phyloP scores from a whole-genome alignment of 2,888 invertebrate genomes.

The Andrena praecox region DNA sequence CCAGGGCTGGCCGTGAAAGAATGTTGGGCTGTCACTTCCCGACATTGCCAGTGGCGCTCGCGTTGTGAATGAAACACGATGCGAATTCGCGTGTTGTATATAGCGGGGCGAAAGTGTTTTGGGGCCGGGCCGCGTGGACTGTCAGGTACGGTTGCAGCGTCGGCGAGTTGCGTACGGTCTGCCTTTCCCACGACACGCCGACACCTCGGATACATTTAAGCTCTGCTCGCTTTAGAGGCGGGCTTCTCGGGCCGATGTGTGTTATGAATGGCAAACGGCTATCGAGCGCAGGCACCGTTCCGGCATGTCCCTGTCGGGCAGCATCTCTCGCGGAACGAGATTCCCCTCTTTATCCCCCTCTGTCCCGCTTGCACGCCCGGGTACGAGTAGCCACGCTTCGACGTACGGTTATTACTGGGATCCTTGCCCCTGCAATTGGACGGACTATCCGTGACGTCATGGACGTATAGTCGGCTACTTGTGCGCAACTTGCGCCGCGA shows the following conservation, averaged over 20 bases:
- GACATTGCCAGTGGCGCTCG: slow-evolving; percentile 82
- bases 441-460: slow-evolving; percentile 59
- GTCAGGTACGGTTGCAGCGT: slow-evolving; percentile 62
- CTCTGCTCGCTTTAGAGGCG: slow-evolving; percentile 4
- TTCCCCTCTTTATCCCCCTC: slow-evolving; percentile 23
- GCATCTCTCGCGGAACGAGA: slow-evolving; percentile 52
- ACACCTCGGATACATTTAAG: slow-evolving; percentile 54
- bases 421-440: slow-evolving; percentile 56
- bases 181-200: slow-evolving; percentile 42
- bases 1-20: slow-evolving; percentile 85
- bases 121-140: slow-evolving; percentile 71
- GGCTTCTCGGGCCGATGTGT: background rate
- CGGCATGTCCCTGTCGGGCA: slow-evolving; percentile 33
- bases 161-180: slow-evolving; percentile 41
- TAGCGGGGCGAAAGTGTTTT: slow-evolving; percentile 71
- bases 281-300: slow-evolving; percentile 37
- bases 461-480: slow-evolving; percentile 10
- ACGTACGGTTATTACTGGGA: slow-evolving; percentile 53
- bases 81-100: slow-evolving; percentile 67
- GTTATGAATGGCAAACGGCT: slow-evolving; percentile 16
- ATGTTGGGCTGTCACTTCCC: slow-evolving; percentile 85
- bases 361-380: slow-evolving; percentile 56
- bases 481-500: slow-evolving; percentile 35
- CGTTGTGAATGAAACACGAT: slow-evolving; percentile 74
- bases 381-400: slow-evolving; percentile 51